Evolutionary conservation across 2,888 invertebrate species (phyloP).

Genomic region (Bursaphelenchus okinawaensis): DNA sequence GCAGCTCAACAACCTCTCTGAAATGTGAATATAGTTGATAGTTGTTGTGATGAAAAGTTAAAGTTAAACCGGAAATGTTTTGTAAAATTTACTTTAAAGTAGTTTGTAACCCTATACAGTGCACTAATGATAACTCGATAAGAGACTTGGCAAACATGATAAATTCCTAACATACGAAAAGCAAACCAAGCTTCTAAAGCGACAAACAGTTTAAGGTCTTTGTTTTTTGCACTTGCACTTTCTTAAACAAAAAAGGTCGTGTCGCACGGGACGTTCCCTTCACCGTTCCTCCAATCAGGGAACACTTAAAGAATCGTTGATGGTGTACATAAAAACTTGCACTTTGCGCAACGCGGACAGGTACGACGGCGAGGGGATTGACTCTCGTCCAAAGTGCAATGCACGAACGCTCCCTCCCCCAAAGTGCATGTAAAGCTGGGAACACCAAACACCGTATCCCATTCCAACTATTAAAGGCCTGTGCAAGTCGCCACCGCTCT

Average conservation of each 20-base stretch:
- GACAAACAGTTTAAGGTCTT: too few species aligned
- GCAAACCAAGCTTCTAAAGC: too few species aligned
- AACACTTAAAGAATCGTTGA: neutral
- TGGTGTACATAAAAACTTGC: neutral
- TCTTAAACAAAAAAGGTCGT: neutral
- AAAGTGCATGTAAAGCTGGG: too few species aligned
- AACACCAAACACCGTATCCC: neutral
- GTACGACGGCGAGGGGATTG: neutral
- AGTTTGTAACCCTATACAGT: too few species aligned
- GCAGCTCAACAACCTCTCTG: constrained; percentile 30
- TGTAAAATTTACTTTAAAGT: too few species aligned
- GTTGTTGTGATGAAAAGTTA: too few species aligned
- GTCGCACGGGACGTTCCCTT: neutral
- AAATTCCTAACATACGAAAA: too few species aligned
- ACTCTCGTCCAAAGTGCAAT: neutral
- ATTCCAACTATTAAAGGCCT: neutral
- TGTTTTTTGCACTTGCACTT: neutral
- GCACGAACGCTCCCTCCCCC: neutral
- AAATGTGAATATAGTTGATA: too few species aligned
- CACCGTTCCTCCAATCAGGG: neutral
- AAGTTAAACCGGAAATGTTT: too few species aligned
- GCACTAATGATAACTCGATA: too few species aligned
- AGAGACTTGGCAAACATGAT: too few species aligned
- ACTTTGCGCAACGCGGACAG: neutral
- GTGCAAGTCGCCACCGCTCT: neutral